Percentiles rank a stretch among this genome's conserved stretches.
These are phyloP conservation scores for Eueremaeus valkanovi DNA, from an alignment of 2,888 invertebrate genomes.

Conservation along the genomic window DNA sequence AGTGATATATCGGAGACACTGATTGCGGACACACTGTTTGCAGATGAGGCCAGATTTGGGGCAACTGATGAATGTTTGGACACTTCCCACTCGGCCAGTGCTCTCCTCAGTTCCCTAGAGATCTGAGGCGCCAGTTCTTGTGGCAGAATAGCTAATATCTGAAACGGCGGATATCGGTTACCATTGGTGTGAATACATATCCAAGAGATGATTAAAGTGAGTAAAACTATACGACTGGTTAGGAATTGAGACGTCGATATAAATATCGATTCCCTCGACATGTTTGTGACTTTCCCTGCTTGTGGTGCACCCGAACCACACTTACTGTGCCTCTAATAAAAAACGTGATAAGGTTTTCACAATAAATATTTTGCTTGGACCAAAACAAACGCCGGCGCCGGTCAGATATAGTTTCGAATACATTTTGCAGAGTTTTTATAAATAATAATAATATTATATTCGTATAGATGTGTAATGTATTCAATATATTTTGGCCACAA, in stretches of 20 bases:
- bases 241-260: background rate
- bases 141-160: conserved; percentile 39
- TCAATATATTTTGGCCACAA: background rate
- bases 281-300: background rate
- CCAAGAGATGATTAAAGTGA: conserved; percentile 15
- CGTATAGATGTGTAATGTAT: background rate
- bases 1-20: conserved; percentile 37
- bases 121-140: conserved; percentile 35
- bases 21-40: background rate
- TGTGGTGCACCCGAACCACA: background rate
- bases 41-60: background rate
- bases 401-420: background rate
- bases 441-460: background rate
- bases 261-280: conserved; percentile 25
- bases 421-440: background rate
- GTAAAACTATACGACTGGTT: conserved; percentile 23
- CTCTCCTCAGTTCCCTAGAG: conserved; percentile 38
- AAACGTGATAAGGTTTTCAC: background rate
- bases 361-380: background rate
- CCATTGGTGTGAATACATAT: conserved; percentile 25
- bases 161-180: conserved; percentile 36
- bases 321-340: background rate
- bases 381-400: background rate
- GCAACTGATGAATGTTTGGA: conserved; percentile 17
- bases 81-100: conserved; percentile 37